These are phyloP conservation scores for Leptinotarsa defecta DNA, from an alignment of 1,140 invertebrate species.

Conservation along the genomic window DNA sequence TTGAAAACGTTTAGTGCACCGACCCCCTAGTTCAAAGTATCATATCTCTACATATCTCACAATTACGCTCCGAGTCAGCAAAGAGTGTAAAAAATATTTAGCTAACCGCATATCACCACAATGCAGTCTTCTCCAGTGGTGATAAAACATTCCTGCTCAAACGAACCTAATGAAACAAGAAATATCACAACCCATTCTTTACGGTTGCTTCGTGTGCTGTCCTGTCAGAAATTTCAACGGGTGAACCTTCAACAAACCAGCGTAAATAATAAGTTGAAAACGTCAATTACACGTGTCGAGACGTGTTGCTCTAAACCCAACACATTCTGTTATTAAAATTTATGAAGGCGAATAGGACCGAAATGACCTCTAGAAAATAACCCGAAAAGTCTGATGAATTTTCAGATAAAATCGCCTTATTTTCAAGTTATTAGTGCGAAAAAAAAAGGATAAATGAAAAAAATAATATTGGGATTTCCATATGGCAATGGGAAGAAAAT, in stretches of 20 bases:
- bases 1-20: too few relatives aligned
- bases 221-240: not conserved
- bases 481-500: too few relatives aligned
- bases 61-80: too few relatives aligned
- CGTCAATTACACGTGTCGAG: constrained; percentile 1
- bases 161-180: not conserved
- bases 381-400: not conserved
- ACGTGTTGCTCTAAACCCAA: not conserved
- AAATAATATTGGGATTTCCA: too few relatives aligned
- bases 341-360: not conserved
- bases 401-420: too few relatives aligned
- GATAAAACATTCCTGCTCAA: not conserved
- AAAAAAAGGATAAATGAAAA: too few relatives aligned
- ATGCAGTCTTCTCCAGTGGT: not conserved
- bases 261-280: constrained; percentile 1
- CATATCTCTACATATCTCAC: too few relatives aligned
- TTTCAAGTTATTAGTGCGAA: too few relatives aligned
- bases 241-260: not conserved
- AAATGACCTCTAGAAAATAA: not conserved
- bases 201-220: not conserved
- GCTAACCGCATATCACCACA: too few relatives aligned
- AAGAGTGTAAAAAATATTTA: too few relatives aligned
- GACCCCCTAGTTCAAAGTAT: too few relatives aligned
- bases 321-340: not conserved
- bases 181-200: not conserved